Conservation (phyloP, 2,113 vertebrate genomes). For the Octodon degus region DNA sequence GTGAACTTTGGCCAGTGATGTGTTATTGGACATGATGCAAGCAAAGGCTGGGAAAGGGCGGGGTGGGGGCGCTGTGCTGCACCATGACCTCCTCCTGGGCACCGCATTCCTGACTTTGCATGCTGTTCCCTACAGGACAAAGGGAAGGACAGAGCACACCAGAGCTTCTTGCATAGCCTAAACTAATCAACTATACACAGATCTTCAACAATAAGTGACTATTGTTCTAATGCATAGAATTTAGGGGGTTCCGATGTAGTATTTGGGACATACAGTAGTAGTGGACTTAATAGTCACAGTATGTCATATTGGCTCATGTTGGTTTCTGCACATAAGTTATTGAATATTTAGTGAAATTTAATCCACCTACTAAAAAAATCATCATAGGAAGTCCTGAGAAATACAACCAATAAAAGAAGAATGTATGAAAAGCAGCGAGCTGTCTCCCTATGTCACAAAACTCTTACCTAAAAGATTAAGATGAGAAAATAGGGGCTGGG, state of each 20-base stretch:
- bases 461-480: background rate
- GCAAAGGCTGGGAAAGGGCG: background rate
- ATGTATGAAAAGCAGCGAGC: background rate
- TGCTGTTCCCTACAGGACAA: background rate
- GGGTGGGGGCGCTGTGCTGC: fast-evolving
- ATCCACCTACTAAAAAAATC: background rate
- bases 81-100: background rate
- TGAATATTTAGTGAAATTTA: slow-evolving; percentile 7
- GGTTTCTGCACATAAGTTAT: slow-evolving; percentile 25
- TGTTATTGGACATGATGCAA: background rate
- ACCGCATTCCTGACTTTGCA: background rate
- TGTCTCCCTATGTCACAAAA: background rate
- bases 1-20: background rate
- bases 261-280: background rate
- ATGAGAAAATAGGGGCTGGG: background rate
- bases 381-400: background rate
- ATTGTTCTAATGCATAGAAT: background rate
- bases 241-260: background rate
- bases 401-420: background rate
- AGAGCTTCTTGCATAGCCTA: background rate
- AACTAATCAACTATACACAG: background rate
- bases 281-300: slow-evolving; percentile 14
- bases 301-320: background rate
- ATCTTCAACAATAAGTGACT: background rate
- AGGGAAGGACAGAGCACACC: background rate